These are phyloP conservation scores for Cyphomyrus plagiostoma DNA, from an alignment of 2,113 vertebrate genomes.

Conservation along the genomic window DNA sequence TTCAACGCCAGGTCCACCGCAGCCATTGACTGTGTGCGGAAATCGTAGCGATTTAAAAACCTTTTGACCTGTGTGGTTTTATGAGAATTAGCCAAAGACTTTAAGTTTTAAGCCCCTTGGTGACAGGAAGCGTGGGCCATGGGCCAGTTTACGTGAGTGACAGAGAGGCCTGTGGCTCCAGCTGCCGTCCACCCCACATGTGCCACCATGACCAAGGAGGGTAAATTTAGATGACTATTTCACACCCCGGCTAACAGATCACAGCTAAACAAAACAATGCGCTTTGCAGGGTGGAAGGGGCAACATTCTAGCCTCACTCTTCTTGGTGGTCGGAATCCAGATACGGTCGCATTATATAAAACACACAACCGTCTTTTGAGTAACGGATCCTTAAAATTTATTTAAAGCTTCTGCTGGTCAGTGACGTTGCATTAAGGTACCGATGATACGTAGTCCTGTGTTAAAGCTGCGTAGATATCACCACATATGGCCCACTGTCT, in stretches of 20 bases:
- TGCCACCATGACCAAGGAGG: constrained; percentile 39
- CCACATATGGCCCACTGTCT: background rate
- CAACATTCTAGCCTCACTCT: no score
- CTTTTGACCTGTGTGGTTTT: constrained; percentile 90
- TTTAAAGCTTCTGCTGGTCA: background rate
- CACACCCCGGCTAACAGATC: constrained; percentile 84
- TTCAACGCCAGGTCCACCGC: constrained; percentile 61
- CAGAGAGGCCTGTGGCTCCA: constrained; percentile 79
- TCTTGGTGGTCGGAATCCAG: background rate
- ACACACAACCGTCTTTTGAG: background rate
- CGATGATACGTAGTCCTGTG: background rate
- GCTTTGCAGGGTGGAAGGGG: constrained; percentile 50
- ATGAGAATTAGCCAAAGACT: constrained; percentile 85
- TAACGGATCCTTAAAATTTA: background rate
- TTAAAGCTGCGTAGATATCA: background rate
- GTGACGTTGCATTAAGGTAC: background rate
- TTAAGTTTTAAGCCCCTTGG: constrained; percentile 84
- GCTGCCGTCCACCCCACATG: constrained; percentile 68
- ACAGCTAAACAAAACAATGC: constrained; percentile 76
- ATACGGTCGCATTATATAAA: background rate
- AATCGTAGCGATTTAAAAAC: constrained; percentile 88
- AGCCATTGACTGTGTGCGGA: constrained; percentile 76
- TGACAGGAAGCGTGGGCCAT: constrained; percentile 80
- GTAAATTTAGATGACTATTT: constrained; percentile 95
- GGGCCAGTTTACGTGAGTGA: constrained; percentile 76